Base-by-base conservation (phyloP, 23 tunicate species). In the Halocynthia aurantium region DNA sequence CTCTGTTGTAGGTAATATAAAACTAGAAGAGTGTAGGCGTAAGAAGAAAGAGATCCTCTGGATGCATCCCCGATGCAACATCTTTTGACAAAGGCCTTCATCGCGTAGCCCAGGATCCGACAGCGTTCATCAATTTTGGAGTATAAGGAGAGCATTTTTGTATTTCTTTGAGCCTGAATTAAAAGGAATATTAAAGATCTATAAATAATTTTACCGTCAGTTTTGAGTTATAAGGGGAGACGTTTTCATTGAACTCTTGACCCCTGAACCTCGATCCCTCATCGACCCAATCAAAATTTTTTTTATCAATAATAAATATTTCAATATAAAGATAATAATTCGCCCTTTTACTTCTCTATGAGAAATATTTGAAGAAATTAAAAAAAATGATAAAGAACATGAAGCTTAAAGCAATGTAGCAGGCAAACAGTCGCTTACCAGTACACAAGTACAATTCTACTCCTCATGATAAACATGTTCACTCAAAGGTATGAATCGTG, bases 11-110 rank as follows among this genome's bases (percentile, higher is more conserved):
- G 89, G 66, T 54, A 96, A 84, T 81, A 91, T 31, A 96, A 89
- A 60, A 86, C 92, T 85, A 96, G 79, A 44, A 96, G 78, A 8
- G 87, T 89, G 93, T 96, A 96, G 6, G 99, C 99, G 72, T 96
- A 96, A 15, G 99, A 96, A 15, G 96, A 89, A 52, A 96, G 69
- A 9, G 99, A 85, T 18, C 96, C 93, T 6, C 87, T 69, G 6
- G 96, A 89, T 40, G 99, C 99, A 62, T 96, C 99, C 7, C 96
- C 96, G 77, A 96, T 96, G 52, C 76, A 60, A 61, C 88, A 82
- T 57, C 71, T 77, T 61, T 96, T 96, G n/a, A 86, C 96, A 77
- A 96, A 85, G 8, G 85, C 89, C 77, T 96, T 96, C 87, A 96
- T 77, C 58, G 81, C 88, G 69, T 89, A 96, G 8, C 99, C 99